phyloP scores from a whole-genome alignment of 2,888 invertebrate genomes.

The Hesperia comma region DNA sequence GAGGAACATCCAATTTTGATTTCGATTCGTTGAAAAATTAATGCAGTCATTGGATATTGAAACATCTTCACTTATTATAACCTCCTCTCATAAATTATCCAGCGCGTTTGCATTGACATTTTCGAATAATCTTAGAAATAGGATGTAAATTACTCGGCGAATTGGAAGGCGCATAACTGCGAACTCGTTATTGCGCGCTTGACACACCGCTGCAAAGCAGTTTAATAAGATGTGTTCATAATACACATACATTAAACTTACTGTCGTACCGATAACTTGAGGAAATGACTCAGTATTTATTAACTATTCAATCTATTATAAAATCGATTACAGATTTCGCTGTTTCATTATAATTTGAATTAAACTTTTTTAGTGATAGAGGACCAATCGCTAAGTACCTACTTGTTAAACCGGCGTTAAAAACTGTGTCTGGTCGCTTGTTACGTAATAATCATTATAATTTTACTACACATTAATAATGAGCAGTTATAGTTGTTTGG shows the following conservation, averaged over 20 bases:
- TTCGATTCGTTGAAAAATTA: neutral
- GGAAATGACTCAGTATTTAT: neutral
- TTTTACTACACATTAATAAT: too few species aligned
- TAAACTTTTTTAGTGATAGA: too few species aligned
- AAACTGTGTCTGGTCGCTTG: too few species aligned
- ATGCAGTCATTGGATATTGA: neutral
- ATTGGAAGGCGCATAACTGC: conserved; percentile 31
- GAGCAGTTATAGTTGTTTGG: too few species aligned
- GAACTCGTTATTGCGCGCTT: conserved; percentile 31
- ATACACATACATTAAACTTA: conserved; percentile 16
- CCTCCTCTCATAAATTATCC: conserved; percentile 18
- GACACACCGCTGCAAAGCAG: conserved; percentile 27
- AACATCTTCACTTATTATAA: neutral
- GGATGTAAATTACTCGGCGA: conserved; percentile 33
- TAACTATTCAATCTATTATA: neutral
- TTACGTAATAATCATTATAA: too few species aligned
- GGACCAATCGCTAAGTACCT: too few species aligned
- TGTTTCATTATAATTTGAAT: too few species aligned
- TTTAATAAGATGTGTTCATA: conserved; percentile 32
- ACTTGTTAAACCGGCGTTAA: too few species aligned
- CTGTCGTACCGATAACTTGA: conserved; percentile 1
- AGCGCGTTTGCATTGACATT: conserved; percentile 24
- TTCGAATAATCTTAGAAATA: conserved; percentile 31
- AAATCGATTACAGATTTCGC: too few species aligned
- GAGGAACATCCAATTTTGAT: too few species aligned